Conservation (phyloP, 2,888 invertebrate genomes). For the Callyntrura sp. region DNA sequence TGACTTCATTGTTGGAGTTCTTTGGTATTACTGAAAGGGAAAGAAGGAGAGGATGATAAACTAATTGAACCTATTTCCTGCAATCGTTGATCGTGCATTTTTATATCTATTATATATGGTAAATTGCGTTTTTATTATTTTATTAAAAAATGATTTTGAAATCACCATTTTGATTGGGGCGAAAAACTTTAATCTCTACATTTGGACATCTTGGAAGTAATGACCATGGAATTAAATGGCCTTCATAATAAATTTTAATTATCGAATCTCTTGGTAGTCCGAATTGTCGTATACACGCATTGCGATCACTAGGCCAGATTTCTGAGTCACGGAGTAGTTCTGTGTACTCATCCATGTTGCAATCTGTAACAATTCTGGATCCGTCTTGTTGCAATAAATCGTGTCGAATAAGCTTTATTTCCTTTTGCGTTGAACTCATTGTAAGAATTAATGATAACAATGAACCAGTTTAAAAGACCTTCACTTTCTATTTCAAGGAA, state of each 20-base stretch:
- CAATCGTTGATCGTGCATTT: no score
- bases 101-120: no score
- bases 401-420: constrained; percentile 64
- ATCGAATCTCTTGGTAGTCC: constrained; percentile 80
- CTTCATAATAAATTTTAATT: constrained; percentile 80
- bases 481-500: no score
- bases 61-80: no score
- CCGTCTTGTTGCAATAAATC: constrained; percentile 51
- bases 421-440: neutral
- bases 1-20: constrained; percentile 63
- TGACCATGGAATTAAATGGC: constrained; percentile 82
- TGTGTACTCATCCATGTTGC: constrained; percentile 21
- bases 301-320: constrained; percentile 66
- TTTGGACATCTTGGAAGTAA: constrained; percentile 70
- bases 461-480: no score
- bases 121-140: no score
- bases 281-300: constrained; percentile 71
- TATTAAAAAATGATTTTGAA: no score
- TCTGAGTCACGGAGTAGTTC: constrained; percentile 29
- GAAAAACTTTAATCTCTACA: constrained; percentile 80
- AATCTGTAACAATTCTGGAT: neutral
- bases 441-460: neutral
- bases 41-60: no score
- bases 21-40: constrained; percentile 82
- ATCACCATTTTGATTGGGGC: constrained; percentile 83